Evolutionary conservation across 1,140 invertebrate species (phyloP), one percentile per base, ranked within the genome.

Genomic region (Drosophila virilis): DNA sequence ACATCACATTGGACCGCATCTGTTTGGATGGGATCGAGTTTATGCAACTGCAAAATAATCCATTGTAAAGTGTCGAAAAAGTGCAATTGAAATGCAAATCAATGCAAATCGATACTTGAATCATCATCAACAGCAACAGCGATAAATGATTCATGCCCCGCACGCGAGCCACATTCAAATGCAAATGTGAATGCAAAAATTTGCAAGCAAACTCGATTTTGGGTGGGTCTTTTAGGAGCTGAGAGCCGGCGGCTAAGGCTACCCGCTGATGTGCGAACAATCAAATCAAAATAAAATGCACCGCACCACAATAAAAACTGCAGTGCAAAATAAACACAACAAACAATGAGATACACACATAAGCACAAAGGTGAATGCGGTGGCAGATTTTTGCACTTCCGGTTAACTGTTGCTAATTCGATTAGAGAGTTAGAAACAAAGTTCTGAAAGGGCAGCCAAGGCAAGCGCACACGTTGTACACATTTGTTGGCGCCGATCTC

Each of bases 51-150:
- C 82, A 82, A 85, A 73, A 88, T 88, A 88, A 86, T 86, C 79
- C 83, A 86, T 86, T 86, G 83, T 86, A 86, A 85, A 86, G 83
- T 86, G 83, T 88, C 83, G 83, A 86, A 86, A 82, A 86, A 83
- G 71, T 88, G 83, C 83, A 86, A 88, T 86, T 86, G 76, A 86
- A 86, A 86, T 86, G 83, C 83, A 86, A 86, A 86, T 86, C 83
- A 88, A 86, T 86, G 83, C 83, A 86, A 86, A 86, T 86, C 83
- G 83, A 86, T 86, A 86, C 83, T 88, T 88, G 83, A 86, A 86
- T 86, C 83, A 82, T 88, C 82, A 80, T 64, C 74, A 75, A 28
- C 50, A 38, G 22, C 66, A 69, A 51, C 51, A 46, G 12, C 54
- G 45, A 88, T 86, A 84, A 86, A 88, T 86, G 83, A 86, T 86